phyloP scores from a whole-genome alignment of 2,113 vertebrate genomes.

The Vulpes vulpes region DNA sequence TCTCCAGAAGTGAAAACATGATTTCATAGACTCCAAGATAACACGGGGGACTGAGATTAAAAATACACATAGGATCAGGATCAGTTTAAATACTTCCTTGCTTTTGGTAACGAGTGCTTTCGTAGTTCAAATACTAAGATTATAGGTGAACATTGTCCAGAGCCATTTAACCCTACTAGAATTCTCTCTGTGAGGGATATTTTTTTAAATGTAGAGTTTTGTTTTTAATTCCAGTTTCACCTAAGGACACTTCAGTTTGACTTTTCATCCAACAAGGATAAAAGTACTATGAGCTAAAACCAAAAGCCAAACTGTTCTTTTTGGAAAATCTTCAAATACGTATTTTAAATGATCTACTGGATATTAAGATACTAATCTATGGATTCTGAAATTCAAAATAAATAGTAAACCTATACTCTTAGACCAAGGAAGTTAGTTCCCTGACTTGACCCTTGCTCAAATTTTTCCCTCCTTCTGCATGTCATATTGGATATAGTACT shows the following conservation, averaged over 20 bases:
- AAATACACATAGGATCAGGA: neutral
- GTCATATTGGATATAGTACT: neutral
- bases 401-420: neutral
- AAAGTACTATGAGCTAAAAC: neutral
- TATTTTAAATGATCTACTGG: neutral
- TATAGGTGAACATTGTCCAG: neutral
- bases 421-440: neutral
- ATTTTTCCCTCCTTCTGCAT: neutral
- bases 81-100: neutral
- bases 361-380: neutral
- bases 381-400: slow-evolving; percentile 37
- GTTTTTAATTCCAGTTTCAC: slow-evolving; percentile 18
- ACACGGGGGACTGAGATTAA: neutral
- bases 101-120: neutral
- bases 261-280: neutral
- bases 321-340: neutral
- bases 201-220: slow-evolving; percentile 1
- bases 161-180: neutral
- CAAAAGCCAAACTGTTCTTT: neutral
- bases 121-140: neutral
- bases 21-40: neutral
- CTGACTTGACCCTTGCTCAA: neutral
- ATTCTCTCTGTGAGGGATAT: neutral
- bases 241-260: neutral
- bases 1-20: neutral